Conservation (phyloP, 2,113 vertebrate genomes). For the Sinocyclocheilus maitianheensis region DNA sequence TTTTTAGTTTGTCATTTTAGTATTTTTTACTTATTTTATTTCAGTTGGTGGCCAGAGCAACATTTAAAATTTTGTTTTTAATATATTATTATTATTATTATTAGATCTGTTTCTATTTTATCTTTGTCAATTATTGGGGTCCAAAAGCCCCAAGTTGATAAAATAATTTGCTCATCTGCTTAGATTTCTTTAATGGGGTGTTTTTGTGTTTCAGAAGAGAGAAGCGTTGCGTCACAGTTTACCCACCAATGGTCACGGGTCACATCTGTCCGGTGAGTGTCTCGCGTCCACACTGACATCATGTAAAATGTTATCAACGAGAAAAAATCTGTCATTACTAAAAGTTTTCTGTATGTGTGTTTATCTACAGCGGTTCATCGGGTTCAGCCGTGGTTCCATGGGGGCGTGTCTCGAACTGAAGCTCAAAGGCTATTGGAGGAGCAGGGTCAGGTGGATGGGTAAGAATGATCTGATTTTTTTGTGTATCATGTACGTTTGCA, state of each 20-base stretch:
- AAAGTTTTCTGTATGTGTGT: background rate
- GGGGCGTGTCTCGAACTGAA: constrained; percentile 86
- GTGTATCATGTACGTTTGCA: no score
- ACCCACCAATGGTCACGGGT: constrained; percentile 74
- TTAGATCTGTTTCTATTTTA: no score
- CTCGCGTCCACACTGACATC: background rate
- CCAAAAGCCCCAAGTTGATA: no score
- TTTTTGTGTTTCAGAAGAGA: constrained; percentile 78
- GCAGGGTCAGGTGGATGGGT: constrained; percentile 93
- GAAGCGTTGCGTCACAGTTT: constrained; percentile 86
- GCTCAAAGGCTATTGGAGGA: constrained; percentile 87
- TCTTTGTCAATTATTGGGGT: no score
- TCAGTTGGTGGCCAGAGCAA: no score
- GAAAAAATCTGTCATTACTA: background rate
- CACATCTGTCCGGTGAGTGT: constrained; percentile 79
- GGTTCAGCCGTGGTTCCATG: constrained; percentile 92
- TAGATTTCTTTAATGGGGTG: background rate
- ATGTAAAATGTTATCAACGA: background rate
- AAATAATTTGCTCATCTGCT: no score
- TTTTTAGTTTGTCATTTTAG: no score
- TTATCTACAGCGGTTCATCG: constrained; percentile 80
- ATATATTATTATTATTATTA: no score
- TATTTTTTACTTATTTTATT: no score
- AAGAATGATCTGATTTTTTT: constrained; percentile 42
- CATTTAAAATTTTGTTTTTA: no score